A percentile compares a stretch with the other conserved stretches of the same genome.
phyloP scores from a whole-genome alignment of 2,113 vertebrate species.

The Tonatia bakeri region DNA sequence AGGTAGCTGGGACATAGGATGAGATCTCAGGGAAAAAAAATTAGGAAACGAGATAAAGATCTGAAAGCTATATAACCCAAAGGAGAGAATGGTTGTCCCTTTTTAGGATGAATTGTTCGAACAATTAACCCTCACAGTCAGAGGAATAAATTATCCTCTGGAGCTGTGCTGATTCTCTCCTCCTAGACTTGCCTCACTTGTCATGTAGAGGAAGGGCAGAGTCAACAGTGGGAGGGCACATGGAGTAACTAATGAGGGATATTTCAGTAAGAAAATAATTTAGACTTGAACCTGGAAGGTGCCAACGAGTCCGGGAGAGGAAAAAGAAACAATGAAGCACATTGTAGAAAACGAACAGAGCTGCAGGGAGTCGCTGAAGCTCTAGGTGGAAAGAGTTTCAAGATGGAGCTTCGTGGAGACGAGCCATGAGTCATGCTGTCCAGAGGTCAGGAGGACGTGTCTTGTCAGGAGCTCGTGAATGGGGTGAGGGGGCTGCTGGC shows the following conservation, averaged over 20 bases:
- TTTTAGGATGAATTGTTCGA: background rate
- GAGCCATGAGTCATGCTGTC: background rate
- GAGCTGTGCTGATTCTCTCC: background rate
- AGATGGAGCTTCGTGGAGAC: background rate
- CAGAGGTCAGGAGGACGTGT: no score
- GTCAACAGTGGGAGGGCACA: background rate
- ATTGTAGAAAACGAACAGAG: background rate
- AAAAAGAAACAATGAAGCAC: background rate
- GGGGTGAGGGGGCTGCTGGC: background rate
- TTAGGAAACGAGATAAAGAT: background rate
- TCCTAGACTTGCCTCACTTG: fast-evolving
- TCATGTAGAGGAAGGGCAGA: background rate
- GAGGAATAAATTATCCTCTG: background rate
- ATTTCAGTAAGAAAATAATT: background rate
- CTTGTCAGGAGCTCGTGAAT: background rate
- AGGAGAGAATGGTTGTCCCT: background rate
- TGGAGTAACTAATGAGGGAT: background rate
- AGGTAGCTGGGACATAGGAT: background rate
- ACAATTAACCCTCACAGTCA: background rate
- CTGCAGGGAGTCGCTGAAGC: background rate
- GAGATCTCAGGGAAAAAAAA: background rate
- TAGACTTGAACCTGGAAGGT: background rate
- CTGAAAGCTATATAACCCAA: background rate
- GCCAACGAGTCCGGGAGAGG: background rate
- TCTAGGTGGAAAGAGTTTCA: background rate